Base-by-base conservation (phyloP, 2,797 vertebrate genomes). In the Myotis planiceps region DNA sequence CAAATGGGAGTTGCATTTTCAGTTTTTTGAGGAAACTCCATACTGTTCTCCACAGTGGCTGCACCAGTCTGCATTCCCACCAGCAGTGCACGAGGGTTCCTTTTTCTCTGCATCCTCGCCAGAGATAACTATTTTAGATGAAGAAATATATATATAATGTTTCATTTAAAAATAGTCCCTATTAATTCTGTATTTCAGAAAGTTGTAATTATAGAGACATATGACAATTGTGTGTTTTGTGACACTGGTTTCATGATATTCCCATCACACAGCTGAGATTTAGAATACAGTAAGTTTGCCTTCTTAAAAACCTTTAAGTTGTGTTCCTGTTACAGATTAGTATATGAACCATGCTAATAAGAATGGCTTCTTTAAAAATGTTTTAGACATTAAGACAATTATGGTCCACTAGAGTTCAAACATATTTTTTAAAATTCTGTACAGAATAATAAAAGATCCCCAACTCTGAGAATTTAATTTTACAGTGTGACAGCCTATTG, bases 381-480 rank as follows among this genome's bases (percentile, higher is more conserved):
- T 2, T 69, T 85, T 60, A 58, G 51, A 60, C 47, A 27, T 80
- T 87, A 84, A 93, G 25, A 45, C 13, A 83, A 76, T 86, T 63
- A 27, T 78, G 16, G 6, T 71, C 21, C 74, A 3, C 6, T n/a
- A 71, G 51, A 96, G 81, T 83, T 95, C 3, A 74, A 81, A 81
- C 45, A 45, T 9, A 82, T 12, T 74, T 74, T 72, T 47, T 69
- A 18, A 69, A 69, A 58, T 25, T 51, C 9, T 68, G 1, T 51
- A n/a, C 5, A 63, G 25, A 85, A 74, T 58, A 88, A 93, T 58
- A 85, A 93, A 81, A 90, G 1, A 95, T 65, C 4, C 7, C 4
- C n/a, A 92, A 21, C 12, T 76, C 79, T 88, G 27, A 88, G 45
- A 83, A 95, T 88, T 94, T 88, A 10, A 74, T 71, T 75, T 83